These are phyloP conservation scores for Bubo blakistoni DNA, from an alignment of 2,113 vertebrate genomes.

Conservation along the genomic window DNA sequence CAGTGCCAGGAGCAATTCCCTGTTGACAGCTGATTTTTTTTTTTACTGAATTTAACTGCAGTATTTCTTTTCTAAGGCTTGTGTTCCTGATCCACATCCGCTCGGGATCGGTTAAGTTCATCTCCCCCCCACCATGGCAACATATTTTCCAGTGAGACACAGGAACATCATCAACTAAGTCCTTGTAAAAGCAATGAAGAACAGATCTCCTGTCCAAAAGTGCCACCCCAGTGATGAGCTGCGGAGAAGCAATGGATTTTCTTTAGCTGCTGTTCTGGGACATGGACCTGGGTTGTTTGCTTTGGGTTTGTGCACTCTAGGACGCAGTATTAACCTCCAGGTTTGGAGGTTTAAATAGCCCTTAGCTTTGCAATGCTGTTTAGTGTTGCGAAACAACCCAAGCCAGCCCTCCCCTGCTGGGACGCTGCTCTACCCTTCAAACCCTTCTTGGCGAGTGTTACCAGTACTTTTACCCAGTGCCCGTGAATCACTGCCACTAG, in stretches of 20 bases:
- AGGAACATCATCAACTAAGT: neutral
- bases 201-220: neutral
- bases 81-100: neutral
- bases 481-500: neutral
- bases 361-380: neutral
- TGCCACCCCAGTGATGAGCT: neutral
- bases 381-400: neutral
- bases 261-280: neutral
- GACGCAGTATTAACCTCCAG: neutral
- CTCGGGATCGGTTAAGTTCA: neutral
- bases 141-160: neutral
- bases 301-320: conserved; percentile 11
- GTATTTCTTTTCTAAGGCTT: neutral
- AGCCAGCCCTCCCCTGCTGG: neutral
- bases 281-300: neutral
- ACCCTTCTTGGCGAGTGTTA: neutral
- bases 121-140: neutral
- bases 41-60: neutral
- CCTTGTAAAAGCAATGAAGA: neutral
- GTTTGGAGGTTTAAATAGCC: neutral
- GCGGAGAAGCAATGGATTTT: neutral
- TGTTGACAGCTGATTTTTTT: neutral
- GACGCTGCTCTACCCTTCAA: neutral
- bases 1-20: neutral
- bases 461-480: neutral